Evolutionary conservation across 1,140 invertebrate species (phyloP).

Genomic region (Pogonomyrmex barbatus): DNA sequence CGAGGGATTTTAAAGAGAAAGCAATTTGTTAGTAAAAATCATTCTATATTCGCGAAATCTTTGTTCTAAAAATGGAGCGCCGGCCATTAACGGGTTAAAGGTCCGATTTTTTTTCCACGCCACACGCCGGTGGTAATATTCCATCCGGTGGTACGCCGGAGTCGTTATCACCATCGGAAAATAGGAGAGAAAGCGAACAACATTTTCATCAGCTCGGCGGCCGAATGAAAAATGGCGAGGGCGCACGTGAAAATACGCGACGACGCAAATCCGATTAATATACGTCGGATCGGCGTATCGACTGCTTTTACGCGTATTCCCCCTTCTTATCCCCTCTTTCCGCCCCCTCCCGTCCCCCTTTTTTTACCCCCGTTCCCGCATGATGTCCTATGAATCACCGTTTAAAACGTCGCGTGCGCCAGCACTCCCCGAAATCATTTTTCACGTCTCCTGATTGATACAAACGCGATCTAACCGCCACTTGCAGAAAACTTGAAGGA

Average conservation of each 20-base stretch:
- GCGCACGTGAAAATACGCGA: constrained; percentile 55
- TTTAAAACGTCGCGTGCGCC: constrained; percentile 74
- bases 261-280: constrained; percentile 74
- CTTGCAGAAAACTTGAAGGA: constrained; percentile 54
- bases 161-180: constrained; percentile 54
- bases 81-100: constrained; percentile 26
- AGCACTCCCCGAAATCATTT: constrained; percentile 78
- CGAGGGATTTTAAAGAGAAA: neutral
- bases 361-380: constrained; percentile 15
- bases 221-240: constrained; percentile 46
- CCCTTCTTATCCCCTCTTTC: constrained; percentile 67
- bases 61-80: constrained; percentile 5
- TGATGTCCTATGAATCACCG: constrained; percentile 77
- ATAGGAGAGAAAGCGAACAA: constrained; percentile 29
- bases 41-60: neutral
- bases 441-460: constrained; percentile 82
- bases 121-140: constrained; percentile 23
- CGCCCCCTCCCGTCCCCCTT: neutral
- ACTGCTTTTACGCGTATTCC: constrained; percentile 70
- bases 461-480: constrained; percentile 75
- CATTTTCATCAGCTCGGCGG: constrained; percentile 42
- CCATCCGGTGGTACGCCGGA: constrained; percentile 5
- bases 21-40: constrained; percentile 2
- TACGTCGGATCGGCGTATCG: constrained; percentile 70
- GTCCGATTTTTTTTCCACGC: neutral